Conservation (phyloP, 2,888 invertebrate genomes). For the Bunonema sp. region DNA sequence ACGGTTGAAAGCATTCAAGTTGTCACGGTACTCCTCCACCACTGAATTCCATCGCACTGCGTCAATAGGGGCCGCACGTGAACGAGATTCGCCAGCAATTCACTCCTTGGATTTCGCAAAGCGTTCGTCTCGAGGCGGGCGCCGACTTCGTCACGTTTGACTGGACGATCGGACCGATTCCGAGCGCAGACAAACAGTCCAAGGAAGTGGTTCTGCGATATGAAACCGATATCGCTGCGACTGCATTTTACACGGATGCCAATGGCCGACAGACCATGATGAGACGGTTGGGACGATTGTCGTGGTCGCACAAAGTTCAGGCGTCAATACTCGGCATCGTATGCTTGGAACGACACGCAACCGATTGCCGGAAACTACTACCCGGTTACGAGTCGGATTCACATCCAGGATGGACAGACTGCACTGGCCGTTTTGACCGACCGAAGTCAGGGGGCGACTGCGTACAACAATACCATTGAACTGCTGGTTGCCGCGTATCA, state of each 20-base stretch:
- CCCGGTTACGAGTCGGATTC: conserved; percentile 70
- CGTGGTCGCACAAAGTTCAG: not conserved
- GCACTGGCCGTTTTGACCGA: conserved; percentile 7
- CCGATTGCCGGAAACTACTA: conserved; percentile 71
- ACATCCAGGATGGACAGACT: conserved; percentile 29
- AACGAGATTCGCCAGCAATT: conserved; percentile 62
- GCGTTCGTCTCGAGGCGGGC: conserved; percentile 56
- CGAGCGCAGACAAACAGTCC: conserved; percentile 50
- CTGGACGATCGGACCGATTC: conserved; percentile 53
- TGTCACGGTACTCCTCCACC: no score
- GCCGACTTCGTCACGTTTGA: conserved; percentile 51
- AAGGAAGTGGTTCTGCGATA: conserved; percentile 70
- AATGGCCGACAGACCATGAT: conserved; percentile 59
- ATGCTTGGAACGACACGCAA: conserved; percentile 53
- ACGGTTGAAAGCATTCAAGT: no score
- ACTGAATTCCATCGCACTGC: no score
- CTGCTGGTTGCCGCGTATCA: conserved; percentile 1
- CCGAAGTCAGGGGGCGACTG: not conserved
- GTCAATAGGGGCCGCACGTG: conserved; percentile 58
- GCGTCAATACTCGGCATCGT: not conserved
- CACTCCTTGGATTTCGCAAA: conserved; percentile 60
- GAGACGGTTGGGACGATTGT: conserved; percentile 13
- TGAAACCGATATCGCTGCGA: conserved; percentile 53
- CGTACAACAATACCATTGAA: not conserved
- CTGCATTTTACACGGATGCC: conserved; percentile 73